Base-by-base conservation (phyloP, 1,140 invertebrate species). In the Bombus fervidus region DNA sequence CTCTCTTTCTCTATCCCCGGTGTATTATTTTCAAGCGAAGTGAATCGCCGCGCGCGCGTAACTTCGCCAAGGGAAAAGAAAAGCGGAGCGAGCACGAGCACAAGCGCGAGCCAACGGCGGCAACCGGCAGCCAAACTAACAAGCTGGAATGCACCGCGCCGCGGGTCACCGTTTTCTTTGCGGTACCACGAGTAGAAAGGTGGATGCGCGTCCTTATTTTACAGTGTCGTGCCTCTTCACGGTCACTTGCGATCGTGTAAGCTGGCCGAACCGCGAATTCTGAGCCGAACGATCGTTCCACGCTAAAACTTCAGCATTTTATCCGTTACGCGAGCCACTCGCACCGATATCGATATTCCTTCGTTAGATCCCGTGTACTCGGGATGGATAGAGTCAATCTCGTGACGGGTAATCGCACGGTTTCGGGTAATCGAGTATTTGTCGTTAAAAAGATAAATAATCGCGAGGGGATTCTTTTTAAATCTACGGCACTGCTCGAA, bases 161-260 rank as follows among this genome's bases (percentile, higher is more conserved):
- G 82, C 86, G 88, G 89, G 89, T 90, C 89, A 90, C 88, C 89
- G 89, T 90, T 90, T 83, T 90, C 89, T 89, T 90, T 90, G 88
- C 89, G 89, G 88, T 90, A 90, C 88, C 74, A 84, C 89, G 88
- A 90, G 89, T 90, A 90, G 89, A 90, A 90, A 90, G 89, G 86
- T 90, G 90, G 89, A 91, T 82, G 79, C 83, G 87, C 90, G 90
- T 90, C 90, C 90, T 91, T 91, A 91, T 91, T 91, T 91, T 81
- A 89, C 87, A 91, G 87, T 91, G 89, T 91, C 86, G 89, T 91
- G 85, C 86, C 74, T 91, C 89, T 89, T 91, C 90, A 89, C 90
- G 89, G 89, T 90, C 86, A 91, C 89, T 91, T 89, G 83, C 89
- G 80, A 91, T 87, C 87, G 78, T 77, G 76, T 84, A 71, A 87